These are phyloP conservation scores for Alexandromys oeconomus DNA, from an alignment of 2,797 vertebrate species.

Conservation along the genomic window DNA sequence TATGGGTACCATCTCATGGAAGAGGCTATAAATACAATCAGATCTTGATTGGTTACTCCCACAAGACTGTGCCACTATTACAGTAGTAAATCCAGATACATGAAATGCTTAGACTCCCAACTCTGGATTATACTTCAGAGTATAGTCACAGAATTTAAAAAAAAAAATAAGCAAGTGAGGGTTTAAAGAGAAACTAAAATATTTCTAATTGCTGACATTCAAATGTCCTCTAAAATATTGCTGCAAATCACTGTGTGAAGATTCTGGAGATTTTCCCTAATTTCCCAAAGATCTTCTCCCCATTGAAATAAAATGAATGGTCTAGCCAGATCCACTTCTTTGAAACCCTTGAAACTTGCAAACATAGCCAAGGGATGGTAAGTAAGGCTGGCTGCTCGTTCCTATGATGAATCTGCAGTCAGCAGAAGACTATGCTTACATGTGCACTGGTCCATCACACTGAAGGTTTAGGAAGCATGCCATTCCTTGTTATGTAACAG, in stretches of 20 bases:
- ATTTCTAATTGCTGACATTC: not conserved
- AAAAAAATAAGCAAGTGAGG: not conserved
- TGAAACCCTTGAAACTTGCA: conserved; percentile 20
- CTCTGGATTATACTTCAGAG: not conserved
- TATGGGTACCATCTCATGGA: not conserved
- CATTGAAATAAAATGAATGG: not conserved
- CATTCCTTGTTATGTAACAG: too few species aligned
- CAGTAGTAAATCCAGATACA: too few species aligned
- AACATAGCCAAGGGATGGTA: not conserved
- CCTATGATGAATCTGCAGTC: not conserved
- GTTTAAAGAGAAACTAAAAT: not conserved
- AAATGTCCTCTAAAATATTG: not conserved
- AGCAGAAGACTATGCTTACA: not conserved
- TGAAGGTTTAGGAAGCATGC: not conserved
- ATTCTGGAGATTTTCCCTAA: not conserved
- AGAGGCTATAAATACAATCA: not conserved
- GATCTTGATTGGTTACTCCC: not conserved
- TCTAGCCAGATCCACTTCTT: not conserved
- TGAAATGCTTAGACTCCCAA: accelerated
- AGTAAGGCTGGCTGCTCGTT: not conserved
- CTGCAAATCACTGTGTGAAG: not conserved
- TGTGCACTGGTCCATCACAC: too few species aligned
- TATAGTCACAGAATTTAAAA: not conserved
- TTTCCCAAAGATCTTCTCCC: not conserved
- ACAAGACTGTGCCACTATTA: not conserved